Conservation (phyloP, 2,113 vertebrate species). For the Triplophysa tibetana region DNA sequence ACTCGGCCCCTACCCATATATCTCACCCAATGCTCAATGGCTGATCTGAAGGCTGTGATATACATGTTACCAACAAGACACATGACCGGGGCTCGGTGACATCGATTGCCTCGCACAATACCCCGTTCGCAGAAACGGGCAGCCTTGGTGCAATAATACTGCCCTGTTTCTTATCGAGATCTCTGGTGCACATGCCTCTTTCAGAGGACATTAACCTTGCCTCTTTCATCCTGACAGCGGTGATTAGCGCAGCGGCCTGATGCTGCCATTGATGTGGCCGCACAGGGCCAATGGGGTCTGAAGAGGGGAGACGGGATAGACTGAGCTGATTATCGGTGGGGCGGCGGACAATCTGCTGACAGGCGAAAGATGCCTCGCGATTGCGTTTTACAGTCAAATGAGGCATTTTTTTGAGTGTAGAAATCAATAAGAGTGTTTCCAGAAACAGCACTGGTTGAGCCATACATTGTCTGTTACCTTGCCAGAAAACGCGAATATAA, state of each 20-base stretch:
- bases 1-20: slow-evolving; percentile 81
- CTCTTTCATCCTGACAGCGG: slow-evolving; percentile 81
- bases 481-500: not conserved
- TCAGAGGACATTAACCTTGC: slow-evolving; percentile 84
- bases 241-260: slow-evolving; percentile 82
- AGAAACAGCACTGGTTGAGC: not conserved
- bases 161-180: slow-evolving; percentile 80
- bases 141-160: slow-evolving; percentile 71
- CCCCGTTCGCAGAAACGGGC: slow-evolving; percentile 73
- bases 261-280: slow-evolving; percentile 75
- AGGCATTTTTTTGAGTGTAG: not conserved
- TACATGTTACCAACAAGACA: slow-evolving; percentile 80
- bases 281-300: slow-evolving; percentile 59
- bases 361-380: slow-evolving; percentile 80
- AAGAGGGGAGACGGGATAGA: slow-evolving; percentile 67
- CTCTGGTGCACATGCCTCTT: slow-evolving; percentile 77
- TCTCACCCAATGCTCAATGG: slow-evolving; percentile 83
- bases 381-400: slow-evolving; percentile 69
- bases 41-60: slow-evolving; percentile 81
- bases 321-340: slow-evolving; percentile 76
- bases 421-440: not conserved
- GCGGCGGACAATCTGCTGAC: slow-evolving; percentile 77
- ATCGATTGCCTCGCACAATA: slow-evolving; percentile 78
- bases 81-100: slow-evolving; percentile 70
- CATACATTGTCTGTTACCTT: not conserved